A percentile compares a stretch with the other conserved stretches of the same genome.
Evolutionary conservation across 2,113 vertebrate genomes (phyloP).

Genomic region (Dromiciops gliroides): DNA sequence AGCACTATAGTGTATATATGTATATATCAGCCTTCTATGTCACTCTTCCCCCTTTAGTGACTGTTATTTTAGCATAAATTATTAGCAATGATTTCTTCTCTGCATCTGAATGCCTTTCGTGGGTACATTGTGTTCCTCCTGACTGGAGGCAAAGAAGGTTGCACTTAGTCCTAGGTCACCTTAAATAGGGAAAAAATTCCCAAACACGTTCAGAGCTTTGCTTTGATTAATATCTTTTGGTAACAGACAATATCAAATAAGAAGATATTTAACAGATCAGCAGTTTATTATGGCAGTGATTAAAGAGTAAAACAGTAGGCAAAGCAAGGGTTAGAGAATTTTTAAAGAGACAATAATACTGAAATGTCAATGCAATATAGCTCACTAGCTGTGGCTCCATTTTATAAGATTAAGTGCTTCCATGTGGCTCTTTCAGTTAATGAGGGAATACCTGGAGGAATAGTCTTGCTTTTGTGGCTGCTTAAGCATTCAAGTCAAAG

Average conservation of each 20-base stretch:
- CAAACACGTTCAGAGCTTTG: background rate
- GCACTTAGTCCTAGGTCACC: background rate
- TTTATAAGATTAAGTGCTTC: constrained; percentile 33
- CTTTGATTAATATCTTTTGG: background rate
- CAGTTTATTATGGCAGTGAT: constrained; percentile 56
- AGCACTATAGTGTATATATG: background rate
- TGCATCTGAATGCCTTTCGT: background rate
- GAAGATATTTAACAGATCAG: constrained; percentile 70
- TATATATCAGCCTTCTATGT: no score
- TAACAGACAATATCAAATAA: constrained; percentile 25
- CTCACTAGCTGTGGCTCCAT: constrained; percentile 41
- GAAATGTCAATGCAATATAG: constrained; percentile 32
- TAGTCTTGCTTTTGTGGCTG: background rate
- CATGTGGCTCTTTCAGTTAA: constrained; percentile 10
- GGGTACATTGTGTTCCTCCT: background rate
- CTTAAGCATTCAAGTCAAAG: constrained; percentile 21
- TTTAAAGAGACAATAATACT: background rate
- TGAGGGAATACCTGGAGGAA: constrained; percentile 11
- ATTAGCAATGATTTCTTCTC: background rate
- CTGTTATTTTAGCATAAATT: constrained; percentile 4
- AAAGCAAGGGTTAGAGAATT: background rate
- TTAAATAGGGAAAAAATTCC: background rate
- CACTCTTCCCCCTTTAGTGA: no score
- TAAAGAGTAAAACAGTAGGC: background rate
- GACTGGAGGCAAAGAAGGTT: background rate